phyloP scores from a whole-genome alignment of 2,888 invertebrate species.

The Sphinx pinastri region DNA sequence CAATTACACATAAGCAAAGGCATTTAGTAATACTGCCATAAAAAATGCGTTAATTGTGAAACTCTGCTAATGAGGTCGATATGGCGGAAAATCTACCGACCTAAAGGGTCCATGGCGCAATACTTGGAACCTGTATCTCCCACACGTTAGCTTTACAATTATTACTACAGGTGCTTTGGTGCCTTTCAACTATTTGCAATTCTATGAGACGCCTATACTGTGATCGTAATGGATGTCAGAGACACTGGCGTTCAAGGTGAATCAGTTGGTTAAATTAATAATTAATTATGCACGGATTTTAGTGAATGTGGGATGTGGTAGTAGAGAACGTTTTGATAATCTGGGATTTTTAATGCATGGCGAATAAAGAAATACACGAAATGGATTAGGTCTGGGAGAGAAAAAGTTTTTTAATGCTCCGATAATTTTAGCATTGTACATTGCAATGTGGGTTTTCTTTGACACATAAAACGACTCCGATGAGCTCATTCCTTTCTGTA shows the following conservation, averaged over 20 bases:
- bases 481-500: too few relatives aligned
- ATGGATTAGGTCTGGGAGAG: too few relatives aligned
- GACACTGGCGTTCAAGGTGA: slow-evolving; percentile 5
- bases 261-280: background rate
- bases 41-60: slow-evolving; percentile 1
- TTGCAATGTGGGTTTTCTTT: too few relatives aligned
- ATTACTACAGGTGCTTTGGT: slow-evolving; percentile 35
- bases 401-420: too few relatives aligned
- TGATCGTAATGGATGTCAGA: slow-evolving; percentile 19
- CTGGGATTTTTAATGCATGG: too few relatives aligned
- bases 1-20: background rate
- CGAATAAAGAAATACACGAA: too few relatives aligned
- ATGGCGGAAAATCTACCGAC: slow-evolving; percentile 7
- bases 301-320: background rate
- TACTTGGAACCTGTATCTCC: slow-evolving; percentile 33
- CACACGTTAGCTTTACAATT: slow-evolving; percentile 35
- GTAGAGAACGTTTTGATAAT: too few relatives aligned
- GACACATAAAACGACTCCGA: too few relatives aligned
- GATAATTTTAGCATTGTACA: too few relatives aligned
- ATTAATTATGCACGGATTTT: background rate
- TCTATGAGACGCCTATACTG: slow-evolving; percentile 35
- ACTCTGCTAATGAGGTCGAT: slow-evolving; percentile 4
- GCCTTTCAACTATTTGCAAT: slow-evolving; percentile 44
- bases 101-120: slow-evolving; percentile 24
- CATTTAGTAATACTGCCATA: background rate